phyloP scores from a whole-genome alignment of 2,888 invertebrate species.

The Philonicus albiceps region DNA sequence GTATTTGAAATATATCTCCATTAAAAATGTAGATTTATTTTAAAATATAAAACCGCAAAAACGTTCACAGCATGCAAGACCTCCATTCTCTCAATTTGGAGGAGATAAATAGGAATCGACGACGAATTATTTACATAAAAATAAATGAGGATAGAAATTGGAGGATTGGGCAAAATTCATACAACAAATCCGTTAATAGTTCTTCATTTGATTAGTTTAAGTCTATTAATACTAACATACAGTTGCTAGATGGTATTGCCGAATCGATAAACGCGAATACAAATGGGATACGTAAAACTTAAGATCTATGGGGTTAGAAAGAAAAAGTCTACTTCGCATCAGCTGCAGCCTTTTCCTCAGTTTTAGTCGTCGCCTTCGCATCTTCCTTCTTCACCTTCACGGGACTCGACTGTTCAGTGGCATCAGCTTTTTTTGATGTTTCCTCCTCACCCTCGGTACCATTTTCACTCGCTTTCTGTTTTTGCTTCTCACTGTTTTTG shows the following conservation, averaged over 20 bases:
- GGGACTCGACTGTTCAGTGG: slow-evolving; percentile 49
- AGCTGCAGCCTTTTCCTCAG: slow-evolving; percentile 20
- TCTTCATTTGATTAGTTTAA: not conserved
- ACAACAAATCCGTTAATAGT: not conserved
- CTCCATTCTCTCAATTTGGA: too few relatives aligned
- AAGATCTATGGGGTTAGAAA: not conserved
- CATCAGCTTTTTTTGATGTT: slow-evolving; percentile 49
- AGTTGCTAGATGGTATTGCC: not conserved
- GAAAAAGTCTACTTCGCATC: slow-evolving; percentile 14
- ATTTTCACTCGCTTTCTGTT: slow-evolving; percentile 53
- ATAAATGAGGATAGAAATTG: not conserved
- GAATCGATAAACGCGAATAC: not conserved
- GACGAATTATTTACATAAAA: too few relatives aligned
- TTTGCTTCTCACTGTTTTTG: slow-evolving; percentile 64
- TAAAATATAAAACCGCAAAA: too few relatives aligned
- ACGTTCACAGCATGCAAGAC: too few relatives aligned
- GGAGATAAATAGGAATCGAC: too few relatives aligned
- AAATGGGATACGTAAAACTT: slow-evolving; percentile 3
- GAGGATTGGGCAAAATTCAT: not conserved
- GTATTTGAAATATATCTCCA: too few relatives aligned
- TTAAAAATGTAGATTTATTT: too few relatives aligned
- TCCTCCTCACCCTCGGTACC: slow-evolving; percentile 55
- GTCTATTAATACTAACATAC: not conserved
- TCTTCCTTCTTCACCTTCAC: slow-evolving; percentile 61
- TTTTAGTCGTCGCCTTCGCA: slow-evolving; percentile 56